Evolutionary conservation across 1,140 invertebrate species (phyloP).

Genomic region (Aphelenchoides avenae): DNA sequence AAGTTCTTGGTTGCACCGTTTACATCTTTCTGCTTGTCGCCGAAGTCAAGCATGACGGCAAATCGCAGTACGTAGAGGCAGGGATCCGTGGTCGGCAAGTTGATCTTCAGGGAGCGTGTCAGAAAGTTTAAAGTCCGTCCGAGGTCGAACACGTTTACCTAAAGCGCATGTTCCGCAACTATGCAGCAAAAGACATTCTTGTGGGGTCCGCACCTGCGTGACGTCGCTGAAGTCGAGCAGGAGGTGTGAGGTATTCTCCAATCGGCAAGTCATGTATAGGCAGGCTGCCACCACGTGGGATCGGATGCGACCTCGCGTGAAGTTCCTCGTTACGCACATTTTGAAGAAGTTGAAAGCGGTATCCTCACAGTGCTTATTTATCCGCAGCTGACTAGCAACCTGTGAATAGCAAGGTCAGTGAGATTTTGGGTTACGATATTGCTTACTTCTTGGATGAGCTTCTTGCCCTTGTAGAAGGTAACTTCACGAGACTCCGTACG

Average conservation of each 20-base stretch:
- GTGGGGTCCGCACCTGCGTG: constrained; percentile 64
- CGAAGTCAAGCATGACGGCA: constrained; percentile 86
- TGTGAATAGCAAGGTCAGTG: constrained; percentile 21
- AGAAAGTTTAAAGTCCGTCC: constrained; percentile 85
- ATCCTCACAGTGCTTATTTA: constrained; percentile 85
- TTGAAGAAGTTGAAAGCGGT: constrained; percentile 93
- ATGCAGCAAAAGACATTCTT: constrained; percentile 28
- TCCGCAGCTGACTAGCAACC: constrained; percentile 55
- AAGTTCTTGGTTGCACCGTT: neutral
- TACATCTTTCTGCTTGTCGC: constrained; percentile 60
- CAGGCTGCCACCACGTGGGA: constrained; percentile 92
- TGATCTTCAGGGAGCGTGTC: constrained; percentile 81
- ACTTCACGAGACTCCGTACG: constrained; percentile 51
- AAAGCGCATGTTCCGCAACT: too few species aligned
- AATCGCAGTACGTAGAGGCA: constrained; percentile 89
- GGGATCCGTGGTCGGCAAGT: constrained; percentile 84
- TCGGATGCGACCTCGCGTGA: constrained; percentile 83
- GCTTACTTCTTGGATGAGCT: constrained; percentile 52
- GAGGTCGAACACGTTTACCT: constrained; percentile 91
- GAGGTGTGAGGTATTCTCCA: constrained; percentile 87
- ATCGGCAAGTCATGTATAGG: constrained; percentile 91
- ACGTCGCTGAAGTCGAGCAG: constrained; percentile 97
- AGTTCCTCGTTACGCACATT: constrained; percentile 78
- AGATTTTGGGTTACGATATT: constrained; percentile 4
- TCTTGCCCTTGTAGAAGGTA: constrained; percentile 52